These are phyloP conservation scores for Drosophila lutescens DNA, from an alignment of 2,888 invertebrate genomes.

Conservation along the genomic window DNA sequence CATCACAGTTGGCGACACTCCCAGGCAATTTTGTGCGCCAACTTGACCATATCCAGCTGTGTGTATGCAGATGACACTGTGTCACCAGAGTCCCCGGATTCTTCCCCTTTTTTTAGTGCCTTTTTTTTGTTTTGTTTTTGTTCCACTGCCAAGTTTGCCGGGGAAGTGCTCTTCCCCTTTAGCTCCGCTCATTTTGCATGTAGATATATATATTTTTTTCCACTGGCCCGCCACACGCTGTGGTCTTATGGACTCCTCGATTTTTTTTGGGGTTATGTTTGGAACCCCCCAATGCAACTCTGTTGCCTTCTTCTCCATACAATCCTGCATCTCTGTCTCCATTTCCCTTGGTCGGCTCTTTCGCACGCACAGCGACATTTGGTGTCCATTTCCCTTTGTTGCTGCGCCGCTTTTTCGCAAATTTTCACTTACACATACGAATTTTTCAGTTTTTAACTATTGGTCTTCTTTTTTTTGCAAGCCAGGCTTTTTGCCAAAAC, in stretches of 20 bases:
- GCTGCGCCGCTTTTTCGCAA: slow-evolving; percentile 37
- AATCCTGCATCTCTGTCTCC: slow-evolving; percentile 1
- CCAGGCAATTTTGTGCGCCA: slow-evolving; percentile 59
- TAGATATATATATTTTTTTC: slow-evolving; percentile 13
- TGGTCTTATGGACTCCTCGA: slow-evolving; percentile 48
- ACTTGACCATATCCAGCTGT: slow-evolving; percentile 80
- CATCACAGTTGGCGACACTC: slow-evolving; percentile 47
- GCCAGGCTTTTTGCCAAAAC: slow-evolving; percentile 66
- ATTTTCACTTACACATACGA: slow-evolving; percentile 48
- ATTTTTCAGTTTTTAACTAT: slow-evolving; percentile 43
- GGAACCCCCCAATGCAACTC: slow-evolving; percentile 9
- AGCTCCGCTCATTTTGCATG: slow-evolving; percentile 17
- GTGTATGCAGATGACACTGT: slow-evolving; percentile 61
- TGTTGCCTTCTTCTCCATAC: slow-evolving; percentile 15
- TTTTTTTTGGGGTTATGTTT: slow-evolving; percentile 29
- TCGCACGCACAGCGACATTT: slow-evolving; percentile 46
- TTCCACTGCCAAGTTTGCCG: slow-evolving; percentile 21
- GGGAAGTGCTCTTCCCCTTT: slow-evolving; percentile 11
- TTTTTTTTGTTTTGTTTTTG: not conserved
- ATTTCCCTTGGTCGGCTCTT: not conserved
- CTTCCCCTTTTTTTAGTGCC: not conserved
- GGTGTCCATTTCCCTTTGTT: slow-evolving; percentile 53
- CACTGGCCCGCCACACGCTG: slow-evolving; percentile 45
- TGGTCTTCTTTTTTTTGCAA: slow-evolving; percentile 15
- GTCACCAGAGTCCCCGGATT: slow-evolving; percentile 38